Conservation (phyloP, 2,888 invertebrate genomes). For the Orgyia antiqua region DNA sequence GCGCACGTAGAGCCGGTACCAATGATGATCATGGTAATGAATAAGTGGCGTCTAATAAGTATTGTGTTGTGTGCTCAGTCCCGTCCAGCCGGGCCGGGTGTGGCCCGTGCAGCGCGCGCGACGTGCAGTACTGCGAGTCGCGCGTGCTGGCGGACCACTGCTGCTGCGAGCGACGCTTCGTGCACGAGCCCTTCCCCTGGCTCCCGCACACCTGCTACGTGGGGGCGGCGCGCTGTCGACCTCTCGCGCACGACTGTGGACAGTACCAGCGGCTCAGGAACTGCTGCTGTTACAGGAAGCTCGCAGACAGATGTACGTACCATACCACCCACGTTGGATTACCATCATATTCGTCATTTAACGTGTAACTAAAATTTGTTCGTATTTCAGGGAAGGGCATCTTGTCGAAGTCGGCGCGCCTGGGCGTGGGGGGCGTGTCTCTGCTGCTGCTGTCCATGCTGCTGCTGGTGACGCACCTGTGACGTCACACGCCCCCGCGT, state of each 20-base stretch:
- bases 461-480: constrained; percentile 42
- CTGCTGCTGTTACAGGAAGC: constrained; percentile 81
- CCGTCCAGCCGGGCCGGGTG: constrained; percentile 68
- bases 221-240: constrained; percentile 78
- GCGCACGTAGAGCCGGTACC: too few species aligned
- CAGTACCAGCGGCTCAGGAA: constrained; percentile 79
- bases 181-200: constrained; percentile 81
- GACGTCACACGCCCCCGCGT: constrained; percentile 37
- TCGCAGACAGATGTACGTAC: constrained; percentile 79
- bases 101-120: constrained; percentile 78
- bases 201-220: constrained; percentile 83
- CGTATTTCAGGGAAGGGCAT: constrained; percentile 55
- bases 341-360: not conserved
- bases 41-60: too few species aligned
- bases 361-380: too few species aligned
- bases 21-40: too few species aligned
- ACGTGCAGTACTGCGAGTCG: constrained; percentile 80
- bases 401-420: constrained; percentile 41
- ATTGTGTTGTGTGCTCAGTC: too few species aligned
- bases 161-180: constrained; percentile 76
- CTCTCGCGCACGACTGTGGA: constrained; percentile 79
- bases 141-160: constrained; percentile 75
- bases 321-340: not conserved
- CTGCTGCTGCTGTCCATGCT: constrained; percentile 44
- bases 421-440: constrained; percentile 37